Conservation (phyloP, 2,797 vertebrate species). For the Pogoniulus pusillus region DNA sequence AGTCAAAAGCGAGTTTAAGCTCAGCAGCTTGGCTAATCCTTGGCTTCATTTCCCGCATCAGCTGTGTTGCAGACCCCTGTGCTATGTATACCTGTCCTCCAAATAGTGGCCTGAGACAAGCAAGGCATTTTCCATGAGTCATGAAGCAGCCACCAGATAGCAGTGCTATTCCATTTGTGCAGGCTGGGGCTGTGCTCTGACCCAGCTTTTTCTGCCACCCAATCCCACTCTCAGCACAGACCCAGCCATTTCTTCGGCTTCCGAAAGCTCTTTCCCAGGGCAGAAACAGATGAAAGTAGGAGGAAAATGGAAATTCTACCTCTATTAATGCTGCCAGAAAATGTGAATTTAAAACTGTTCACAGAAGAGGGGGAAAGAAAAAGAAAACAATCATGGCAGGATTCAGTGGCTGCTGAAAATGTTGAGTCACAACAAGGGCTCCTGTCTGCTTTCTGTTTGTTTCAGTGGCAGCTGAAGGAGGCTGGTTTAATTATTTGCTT, state of each 20-base stretch:
- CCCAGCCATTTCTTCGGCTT: background rate
- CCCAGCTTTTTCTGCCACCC: background rate
- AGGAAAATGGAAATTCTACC: slow-evolving; percentile 14
- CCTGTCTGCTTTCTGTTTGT: slow-evolving; percentile 47
- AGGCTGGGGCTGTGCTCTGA: background rate
- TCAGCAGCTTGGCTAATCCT: slow-evolving; percentile 18
- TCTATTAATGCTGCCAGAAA: slow-evolving; percentile 21
- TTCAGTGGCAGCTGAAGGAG: slow-evolving; percentile 36
- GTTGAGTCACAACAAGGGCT: slow-evolving; percentile 30
- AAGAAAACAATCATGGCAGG: background rate
- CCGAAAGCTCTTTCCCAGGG: background rate
- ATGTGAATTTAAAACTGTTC: background rate
- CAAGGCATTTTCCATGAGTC: slow-evolving; percentile 62
- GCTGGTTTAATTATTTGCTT: slow-evolving; percentile 45
- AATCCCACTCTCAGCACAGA: background rate
- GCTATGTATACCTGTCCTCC: slow-evolving; percentile 48
- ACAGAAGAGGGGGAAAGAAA: background rate
- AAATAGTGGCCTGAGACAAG: slow-evolving; percentile 35
- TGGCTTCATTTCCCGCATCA: slow-evolving; percentile 31
- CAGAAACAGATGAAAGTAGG: background rate
- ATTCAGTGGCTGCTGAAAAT: slow-evolving; percentile 11
- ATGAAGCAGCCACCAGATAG: slow-evolving; percentile 62
- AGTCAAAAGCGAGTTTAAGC: background rate
- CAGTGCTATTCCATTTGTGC: slow-evolving; percentile 52
- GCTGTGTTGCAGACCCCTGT: slow-evolving; percentile 6